Percentiles rank a stretch among this genome's conserved stretches.
Evolutionary conservation across 2,113 vertebrate genomes (phyloP).

Genomic region (Ptychochromis oligacanthus): DNA sequence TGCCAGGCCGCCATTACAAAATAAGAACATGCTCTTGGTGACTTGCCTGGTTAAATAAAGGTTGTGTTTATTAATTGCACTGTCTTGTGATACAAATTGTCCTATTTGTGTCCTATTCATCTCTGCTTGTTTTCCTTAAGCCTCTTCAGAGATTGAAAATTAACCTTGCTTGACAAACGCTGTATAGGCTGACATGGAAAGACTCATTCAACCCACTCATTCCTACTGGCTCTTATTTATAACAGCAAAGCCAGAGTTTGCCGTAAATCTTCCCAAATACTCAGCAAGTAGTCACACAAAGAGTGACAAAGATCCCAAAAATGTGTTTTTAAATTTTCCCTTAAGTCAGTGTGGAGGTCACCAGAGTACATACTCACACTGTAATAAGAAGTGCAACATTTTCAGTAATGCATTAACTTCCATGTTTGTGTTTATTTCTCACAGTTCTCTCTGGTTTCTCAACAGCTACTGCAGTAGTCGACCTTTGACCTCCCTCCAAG

Average conservation of each 20-base stretch:
- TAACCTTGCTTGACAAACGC: not conserved
- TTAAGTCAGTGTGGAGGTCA: not conserved
- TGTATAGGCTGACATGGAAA: not conserved
- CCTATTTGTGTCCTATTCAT: not conserved
- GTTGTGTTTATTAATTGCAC: not conserved
- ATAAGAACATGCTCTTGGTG: not conserved
- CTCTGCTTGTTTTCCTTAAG: not conserved
- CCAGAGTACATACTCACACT: not conserved
- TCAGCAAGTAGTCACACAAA: not conserved
- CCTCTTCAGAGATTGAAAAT: not conserved
- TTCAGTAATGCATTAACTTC: conserved; percentile 48
- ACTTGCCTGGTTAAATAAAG: not conserved
- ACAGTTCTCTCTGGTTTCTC: conserved; percentile 13
- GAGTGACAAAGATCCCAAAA: not conserved
- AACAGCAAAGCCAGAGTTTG: conserved; percentile 31
- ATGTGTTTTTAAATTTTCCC: not conserved
- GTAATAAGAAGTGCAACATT: not conserved
- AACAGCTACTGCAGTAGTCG: not conserved
- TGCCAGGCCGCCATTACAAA: not conserved
- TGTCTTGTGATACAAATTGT: not conserved
- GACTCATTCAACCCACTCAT: conserved; percentile 22
- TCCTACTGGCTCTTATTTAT: conserved; percentile 48
- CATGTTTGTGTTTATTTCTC: conserved; percentile 23
- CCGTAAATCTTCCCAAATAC: conserved; percentile 41
- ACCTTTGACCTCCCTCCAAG: conserved; percentile 40